Conservation (phyloP, 1,140 invertebrate species). For the Penaeus vannamei region DNA sequence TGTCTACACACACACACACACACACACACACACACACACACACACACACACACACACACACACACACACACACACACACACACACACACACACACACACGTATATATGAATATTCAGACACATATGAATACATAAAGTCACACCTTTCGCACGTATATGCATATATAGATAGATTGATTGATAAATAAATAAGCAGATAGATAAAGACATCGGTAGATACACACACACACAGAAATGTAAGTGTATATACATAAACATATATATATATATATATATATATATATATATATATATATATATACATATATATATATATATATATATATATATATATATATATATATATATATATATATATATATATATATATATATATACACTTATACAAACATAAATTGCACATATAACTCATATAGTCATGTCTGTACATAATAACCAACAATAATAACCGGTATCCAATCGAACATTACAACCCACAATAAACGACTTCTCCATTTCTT, state of each 20-base stretch:
- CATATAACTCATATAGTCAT: no score
- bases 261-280: background rate
- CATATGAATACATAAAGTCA: background rate
- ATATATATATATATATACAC: background rate
- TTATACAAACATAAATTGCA: no score
- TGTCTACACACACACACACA: background rate
- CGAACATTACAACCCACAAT: no score
- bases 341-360: background rate
- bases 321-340: background rate
- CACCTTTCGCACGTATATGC: no score
- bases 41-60: slow-evolving; percentile 11
- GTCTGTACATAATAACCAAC: no score
- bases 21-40: slow-evolving; percentile 11
- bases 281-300: background rate
- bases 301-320: background rate
- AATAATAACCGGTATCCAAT: no score
- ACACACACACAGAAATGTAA: background rate
- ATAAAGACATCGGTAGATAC: no score
- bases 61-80: slow-evolving; percentile 19
- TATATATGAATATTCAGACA: background rate
- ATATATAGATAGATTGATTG: no score
- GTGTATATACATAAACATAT: background rate
- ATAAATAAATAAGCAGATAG: no score
- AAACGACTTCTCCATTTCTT: no score
- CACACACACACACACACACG: slow-evolving; percentile 1